phyloP scores from a whole-genome alignment of 1,140 invertebrate species.

The Drosophila saltans region DNA sequence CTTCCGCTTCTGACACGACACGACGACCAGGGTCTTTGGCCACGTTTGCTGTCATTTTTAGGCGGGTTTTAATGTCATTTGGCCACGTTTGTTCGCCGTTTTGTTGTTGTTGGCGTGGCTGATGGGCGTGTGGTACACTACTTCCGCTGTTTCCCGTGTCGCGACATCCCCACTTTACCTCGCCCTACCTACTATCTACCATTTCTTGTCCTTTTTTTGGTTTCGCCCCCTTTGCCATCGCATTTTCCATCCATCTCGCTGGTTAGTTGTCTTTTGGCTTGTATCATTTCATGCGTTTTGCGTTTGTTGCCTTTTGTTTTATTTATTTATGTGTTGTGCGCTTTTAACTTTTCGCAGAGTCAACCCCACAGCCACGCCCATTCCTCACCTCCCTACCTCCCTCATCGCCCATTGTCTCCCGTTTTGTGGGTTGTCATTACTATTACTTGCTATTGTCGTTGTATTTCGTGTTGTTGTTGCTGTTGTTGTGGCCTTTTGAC shows the following conservation, averaged over 20 bases:
- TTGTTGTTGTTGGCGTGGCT: conserved; percentile 12
- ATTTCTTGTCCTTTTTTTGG: not conserved
- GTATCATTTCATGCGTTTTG: conserved; percentile 69
- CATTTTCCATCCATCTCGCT: conserved; percentile 26
- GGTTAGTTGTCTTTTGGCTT: conserved; percentile 32
- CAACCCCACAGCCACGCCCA: not conserved
- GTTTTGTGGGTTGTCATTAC: conserved; percentile 60
- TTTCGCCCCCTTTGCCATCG: conserved; percentile 2
- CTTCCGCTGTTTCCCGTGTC: not conserved
- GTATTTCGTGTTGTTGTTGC: conserved; percentile 20
- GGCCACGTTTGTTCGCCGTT: conserved; percentile 47
- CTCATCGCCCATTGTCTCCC: not conserved
- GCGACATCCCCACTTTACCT: not conserved
- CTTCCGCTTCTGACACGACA: conserved; percentile 15
- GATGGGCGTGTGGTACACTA: conserved; percentile 6
- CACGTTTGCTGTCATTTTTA: conserved; percentile 55
- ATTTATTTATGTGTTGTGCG: conserved; percentile 73
- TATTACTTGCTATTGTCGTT: conserved; percentile 46
- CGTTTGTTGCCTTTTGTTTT: conserved; percentile 53
- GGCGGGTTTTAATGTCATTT: conserved; percentile 52
- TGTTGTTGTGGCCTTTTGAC: conserved; percentile 67
- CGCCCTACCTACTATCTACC: not conserved
- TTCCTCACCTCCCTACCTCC: too few species aligned
- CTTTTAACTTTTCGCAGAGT: conserved; percentile 43
- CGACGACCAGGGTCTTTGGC: conserved; percentile 32